phyloP scores from a whole-genome alignment of 2,888 invertebrate genomes.

The Acanthoscelides obtectus region DNA sequence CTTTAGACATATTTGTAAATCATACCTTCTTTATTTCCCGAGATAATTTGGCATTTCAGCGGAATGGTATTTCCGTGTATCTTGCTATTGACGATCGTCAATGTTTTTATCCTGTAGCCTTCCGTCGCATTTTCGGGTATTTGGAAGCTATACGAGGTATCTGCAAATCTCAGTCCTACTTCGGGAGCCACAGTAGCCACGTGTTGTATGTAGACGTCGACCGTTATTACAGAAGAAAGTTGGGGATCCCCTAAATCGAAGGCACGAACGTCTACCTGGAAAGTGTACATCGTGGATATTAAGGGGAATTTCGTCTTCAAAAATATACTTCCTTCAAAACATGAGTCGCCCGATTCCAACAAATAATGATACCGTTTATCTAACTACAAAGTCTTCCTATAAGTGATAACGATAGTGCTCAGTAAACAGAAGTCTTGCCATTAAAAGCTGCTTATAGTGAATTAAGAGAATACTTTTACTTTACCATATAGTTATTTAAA shows the following conservation, averaged over 20 bases:
- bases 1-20: constrained; percentile 2
- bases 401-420: no score
- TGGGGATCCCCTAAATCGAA: constrained; percentile 84
- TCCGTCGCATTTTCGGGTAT: constrained; percentile 72
- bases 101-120: constrained; percentile 61
- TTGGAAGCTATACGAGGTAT: constrained; percentile 78
- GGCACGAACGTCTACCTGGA: constrained; percentile 75
- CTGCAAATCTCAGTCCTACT: constrained; percentile 81
- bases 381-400: no score
- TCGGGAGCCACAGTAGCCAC: constrained; percentile 61
- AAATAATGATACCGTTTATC: no score
- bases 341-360: no score
- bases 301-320: no score
- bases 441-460: no score
- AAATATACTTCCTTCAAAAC: no score
- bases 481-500: no score
- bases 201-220: constrained; percentile 80
- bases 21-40: constrained; percentile 70
- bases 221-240: constrained; percentile 73
- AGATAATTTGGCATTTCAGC: constrained; percentile 72
- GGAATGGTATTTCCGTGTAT: constrained; percentile 66
- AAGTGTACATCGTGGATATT: no score
- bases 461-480: no score
- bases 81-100: constrained; percentile 70
- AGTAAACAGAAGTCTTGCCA: no score